Evolutionary conservation across 2,113 vertebrate species (phyloP).

Genomic region (Lamprotornis superbus): DNA sequence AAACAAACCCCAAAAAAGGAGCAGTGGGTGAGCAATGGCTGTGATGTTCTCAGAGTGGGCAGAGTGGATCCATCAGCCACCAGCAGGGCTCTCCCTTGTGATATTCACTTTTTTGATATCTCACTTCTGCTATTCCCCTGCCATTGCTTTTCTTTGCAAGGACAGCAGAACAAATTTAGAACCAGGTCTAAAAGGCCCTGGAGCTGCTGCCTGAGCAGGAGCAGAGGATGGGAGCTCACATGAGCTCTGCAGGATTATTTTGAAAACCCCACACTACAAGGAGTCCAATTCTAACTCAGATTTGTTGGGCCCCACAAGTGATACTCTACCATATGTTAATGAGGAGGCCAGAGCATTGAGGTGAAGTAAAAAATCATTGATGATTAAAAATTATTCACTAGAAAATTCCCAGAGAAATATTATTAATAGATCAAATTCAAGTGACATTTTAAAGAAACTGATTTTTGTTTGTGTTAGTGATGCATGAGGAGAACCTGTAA

Average conservation of each 20-base stretch:
- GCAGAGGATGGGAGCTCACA: not conserved
- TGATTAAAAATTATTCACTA: not conserved
- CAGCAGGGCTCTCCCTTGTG: not conserved
- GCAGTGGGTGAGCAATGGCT: not conserved
- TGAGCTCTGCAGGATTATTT: not conserved
- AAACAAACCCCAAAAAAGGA: not conserved
- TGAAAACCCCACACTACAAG: not conserved
- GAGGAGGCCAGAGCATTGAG: not conserved
- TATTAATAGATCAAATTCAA: not conserved
- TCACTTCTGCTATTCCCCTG: not conserved
- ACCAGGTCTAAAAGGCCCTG: not conserved
- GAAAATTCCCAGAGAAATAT: not conserved
- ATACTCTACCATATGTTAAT: not conserved
- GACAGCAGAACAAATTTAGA: not conserved
- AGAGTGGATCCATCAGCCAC: not conserved
- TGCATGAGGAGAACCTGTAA: not conserved
- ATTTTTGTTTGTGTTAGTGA: not conserved
- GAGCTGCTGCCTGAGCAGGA: accelerated
- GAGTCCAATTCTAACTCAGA: not conserved
- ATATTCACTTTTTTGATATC: too few relatives aligned
- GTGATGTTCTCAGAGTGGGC: not conserved
- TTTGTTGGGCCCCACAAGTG: not conserved
- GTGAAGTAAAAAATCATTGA: not conserved
- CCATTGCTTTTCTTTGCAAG: not conserved
- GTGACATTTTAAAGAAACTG: not conserved